phyloP scores from a whole-genome alignment of 2,797 vertebrate species.

The Avahi laniger region DNA sequence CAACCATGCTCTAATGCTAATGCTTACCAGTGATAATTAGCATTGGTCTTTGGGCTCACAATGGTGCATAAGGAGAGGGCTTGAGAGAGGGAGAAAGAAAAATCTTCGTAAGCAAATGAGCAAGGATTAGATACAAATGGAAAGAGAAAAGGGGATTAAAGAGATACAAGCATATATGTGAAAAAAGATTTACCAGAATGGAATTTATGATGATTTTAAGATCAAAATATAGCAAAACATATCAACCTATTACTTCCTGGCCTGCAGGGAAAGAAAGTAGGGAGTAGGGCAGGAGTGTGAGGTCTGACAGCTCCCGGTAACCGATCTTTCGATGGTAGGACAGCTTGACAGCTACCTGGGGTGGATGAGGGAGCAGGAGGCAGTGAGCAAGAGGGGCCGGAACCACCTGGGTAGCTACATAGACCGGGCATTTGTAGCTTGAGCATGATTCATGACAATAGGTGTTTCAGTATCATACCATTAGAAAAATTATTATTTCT shows the following conservation, averaged over 20 bases:
- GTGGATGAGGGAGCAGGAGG: neutral
- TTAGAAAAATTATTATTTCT: neutral
- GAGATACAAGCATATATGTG: neutral
- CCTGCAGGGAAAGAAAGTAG: neutral
- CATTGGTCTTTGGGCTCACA: constrained; percentile 22
- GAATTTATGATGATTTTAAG: constrained; percentile 5
- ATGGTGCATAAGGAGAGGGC: neutral
- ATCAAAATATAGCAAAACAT: neutral
- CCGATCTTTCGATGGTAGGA: no score
- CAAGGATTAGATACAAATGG: constrained; percentile 20
- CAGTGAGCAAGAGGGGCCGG: neutral
- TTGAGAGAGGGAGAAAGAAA: neutral
- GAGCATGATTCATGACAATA: neutral
- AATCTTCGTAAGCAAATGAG: constrained; percentile 26
- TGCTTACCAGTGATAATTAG: neutral
- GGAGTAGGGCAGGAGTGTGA: neutral
- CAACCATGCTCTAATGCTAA: neutral
- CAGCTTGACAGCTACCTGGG: neutral
- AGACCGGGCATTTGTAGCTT: neutral
- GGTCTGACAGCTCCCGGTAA: neutral
- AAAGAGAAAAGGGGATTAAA: neutral
- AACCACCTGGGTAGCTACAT: neutral
- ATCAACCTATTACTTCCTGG: neutral
- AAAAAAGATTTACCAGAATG: neutral
- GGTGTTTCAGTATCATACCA: neutral